Evolutionary conservation across 2,797 vertebrate genomes (phyloP), one percentile per base, ranked within the genome.

Genomic region (Syndactyla subalaris): DNA sequence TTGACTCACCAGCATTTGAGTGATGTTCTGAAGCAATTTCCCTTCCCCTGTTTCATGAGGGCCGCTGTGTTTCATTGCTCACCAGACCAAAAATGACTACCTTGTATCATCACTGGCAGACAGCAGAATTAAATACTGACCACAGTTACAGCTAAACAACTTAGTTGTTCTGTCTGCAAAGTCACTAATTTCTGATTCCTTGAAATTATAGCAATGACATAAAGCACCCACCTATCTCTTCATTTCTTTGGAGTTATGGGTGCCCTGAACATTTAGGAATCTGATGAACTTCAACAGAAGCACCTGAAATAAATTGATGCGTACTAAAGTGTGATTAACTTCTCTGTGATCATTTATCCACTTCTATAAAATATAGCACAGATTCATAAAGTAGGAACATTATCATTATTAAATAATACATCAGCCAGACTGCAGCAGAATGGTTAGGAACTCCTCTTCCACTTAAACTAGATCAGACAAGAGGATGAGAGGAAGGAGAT

Each of bases 201-300:
- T 39, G 5, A 51, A 43, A 75, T 30, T 65, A 51, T 4, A 36
- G 14, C 9, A 39, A 36, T 20, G 12, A 27, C 21, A 11, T 21
- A 66, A 63, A 81, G 7, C 15, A 68, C 4, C 8, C 15, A 14
- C 0, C 0, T n/a, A 21, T 26, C 72, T 30, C 30, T 48, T 39
- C 5, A 30, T 78, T 73, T 55, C 16, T 55, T 36, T 76, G 36
- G 10, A 76, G 54, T 92, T 68, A 62, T 8, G 48, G 14, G 18
- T 66, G 26, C 19, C 39, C 26, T 34, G 11, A 57, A 24, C 11
- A 27, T 24, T 19, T 80, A 24, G 2, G 7, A 72, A 46, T 18
- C 30, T 27, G 14, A 65, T 20, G 32, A 22, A 36, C 63, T 84
- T 54, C 41, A 41, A 20, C 30, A 39, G 32, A 74, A 46, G 23